Conservation (phyloP, 2,797 vertebrate species). For the Thripadectes ignobilis region DNA sequence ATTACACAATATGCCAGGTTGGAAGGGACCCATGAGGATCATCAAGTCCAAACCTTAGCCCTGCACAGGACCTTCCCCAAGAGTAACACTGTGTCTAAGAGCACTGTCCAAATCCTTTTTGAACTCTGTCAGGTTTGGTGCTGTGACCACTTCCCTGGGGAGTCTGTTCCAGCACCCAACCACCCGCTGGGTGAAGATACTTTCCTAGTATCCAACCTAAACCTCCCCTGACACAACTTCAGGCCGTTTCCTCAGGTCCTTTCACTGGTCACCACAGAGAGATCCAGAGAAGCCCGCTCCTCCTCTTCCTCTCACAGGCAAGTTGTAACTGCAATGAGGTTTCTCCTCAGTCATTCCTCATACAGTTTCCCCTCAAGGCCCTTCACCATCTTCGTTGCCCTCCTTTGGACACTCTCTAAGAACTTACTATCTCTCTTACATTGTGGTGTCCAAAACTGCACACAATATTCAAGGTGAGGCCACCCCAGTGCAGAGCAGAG, state of each 20-base stretch:
- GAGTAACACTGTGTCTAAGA: neutral
- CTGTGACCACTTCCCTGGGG: neutral
- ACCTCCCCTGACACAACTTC: neutral
- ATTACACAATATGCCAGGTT: neutral
- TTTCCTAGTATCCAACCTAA: neutral
- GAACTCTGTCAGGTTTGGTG: neutral
- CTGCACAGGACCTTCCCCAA: neutral
- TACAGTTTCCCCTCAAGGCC: neutral
- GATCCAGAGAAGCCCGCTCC: neutral
- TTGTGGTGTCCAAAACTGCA: neutral
- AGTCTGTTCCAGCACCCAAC: neutral
- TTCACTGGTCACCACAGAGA: neutral
- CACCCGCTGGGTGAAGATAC: neutral
- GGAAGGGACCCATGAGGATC: neutral
- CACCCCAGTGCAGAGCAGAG: neutral
- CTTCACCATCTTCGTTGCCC: neutral
- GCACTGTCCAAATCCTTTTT: neutral
- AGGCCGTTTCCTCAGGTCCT: neutral
- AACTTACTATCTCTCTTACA: neutral
- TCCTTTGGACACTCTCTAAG: neutral
- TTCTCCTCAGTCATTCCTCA: neutral
- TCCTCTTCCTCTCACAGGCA: neutral
- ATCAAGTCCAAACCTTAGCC: neutral
- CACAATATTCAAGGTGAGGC: neutral
- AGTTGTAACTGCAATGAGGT: neutral